Percentiles rank a stretch among this genome's conserved stretches.
Evolutionary conservation across 2,888 invertebrate genomes (phyloP).

Genomic region (Monoplex corrugatus): DNA sequence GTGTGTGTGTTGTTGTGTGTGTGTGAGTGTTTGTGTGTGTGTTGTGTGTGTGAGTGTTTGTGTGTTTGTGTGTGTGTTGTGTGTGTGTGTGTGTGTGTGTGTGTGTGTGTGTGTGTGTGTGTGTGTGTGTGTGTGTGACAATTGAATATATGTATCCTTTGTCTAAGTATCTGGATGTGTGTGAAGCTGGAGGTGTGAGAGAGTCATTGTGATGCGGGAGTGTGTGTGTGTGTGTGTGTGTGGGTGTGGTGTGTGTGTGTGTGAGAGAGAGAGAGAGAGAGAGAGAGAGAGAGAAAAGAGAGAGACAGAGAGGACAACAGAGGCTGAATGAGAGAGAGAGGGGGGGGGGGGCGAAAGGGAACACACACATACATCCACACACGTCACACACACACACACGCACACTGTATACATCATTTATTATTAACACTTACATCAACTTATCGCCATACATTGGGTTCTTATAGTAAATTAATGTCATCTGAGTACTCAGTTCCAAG

Average conservation of each 20-base stretch:
- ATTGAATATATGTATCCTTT: too few species aligned
- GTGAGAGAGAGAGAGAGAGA: neutral
- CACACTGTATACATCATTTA: neutral
- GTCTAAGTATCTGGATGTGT: neutral
- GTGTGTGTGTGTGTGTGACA: neutral
- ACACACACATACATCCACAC: neutral
- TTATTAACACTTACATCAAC: too few species aligned
- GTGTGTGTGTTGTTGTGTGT: too few species aligned
- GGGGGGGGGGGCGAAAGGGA: neutral
- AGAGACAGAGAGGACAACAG: neutral
- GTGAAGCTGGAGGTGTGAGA: neutral
- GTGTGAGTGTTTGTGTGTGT: too few species aligned
- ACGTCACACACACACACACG: neutral
- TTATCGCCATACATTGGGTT: too few species aligned
- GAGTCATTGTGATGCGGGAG: neutral
- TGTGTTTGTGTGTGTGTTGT: neutral
- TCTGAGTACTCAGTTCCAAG: too few species aligned
- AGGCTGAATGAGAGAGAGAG: neutral
- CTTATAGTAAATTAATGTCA: too few species aligned
- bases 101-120: neutral
- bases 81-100: constrained; percentile 19
- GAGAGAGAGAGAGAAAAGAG: neutral
- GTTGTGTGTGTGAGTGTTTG: neutral
- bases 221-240: constrained; percentile 1
- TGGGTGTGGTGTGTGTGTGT: neutral